Evolutionary conservation across 35 echinoderm and acorn worm species (phyloP).

Genomic region (Diadema setosum): DNA sequence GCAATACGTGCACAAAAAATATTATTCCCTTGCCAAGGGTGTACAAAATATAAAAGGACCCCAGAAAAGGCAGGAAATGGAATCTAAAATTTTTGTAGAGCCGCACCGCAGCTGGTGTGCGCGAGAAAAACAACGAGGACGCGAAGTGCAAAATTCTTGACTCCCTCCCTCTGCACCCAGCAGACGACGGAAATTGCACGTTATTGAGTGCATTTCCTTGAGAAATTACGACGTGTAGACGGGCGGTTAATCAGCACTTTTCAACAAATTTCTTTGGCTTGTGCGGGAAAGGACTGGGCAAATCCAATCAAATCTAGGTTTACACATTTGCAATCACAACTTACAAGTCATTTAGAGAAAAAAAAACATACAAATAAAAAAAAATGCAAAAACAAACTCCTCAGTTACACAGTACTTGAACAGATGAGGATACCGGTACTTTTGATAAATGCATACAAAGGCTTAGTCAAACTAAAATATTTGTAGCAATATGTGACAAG

Average conservation of each 20-base stretch:
- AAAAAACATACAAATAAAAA: not conserved
- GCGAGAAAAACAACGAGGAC: no score
- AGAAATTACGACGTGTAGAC: not conserved
- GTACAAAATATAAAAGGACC: no score
- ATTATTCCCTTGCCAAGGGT: no score
- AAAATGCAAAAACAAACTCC: not conserved
- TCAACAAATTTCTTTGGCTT: not conserved
- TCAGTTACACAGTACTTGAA: not conserved
- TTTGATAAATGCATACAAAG: no score
- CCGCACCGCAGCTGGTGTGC: no score
- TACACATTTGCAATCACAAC: not conserved
- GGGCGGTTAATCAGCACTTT: slow-evolving; percentile 11
- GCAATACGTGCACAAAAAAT: no score
- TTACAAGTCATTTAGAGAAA: not conserved
- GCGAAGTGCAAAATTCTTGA: no score
- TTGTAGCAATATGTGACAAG: no score
- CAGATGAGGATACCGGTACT: no score
- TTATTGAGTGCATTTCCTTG: slow-evolving; percentile 26
- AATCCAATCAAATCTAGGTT: not conserved
- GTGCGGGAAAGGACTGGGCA: not conserved
- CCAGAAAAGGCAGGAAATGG: no score
- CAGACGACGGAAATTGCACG: slow-evolving; percentile 13
- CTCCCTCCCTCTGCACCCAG: not conserved
- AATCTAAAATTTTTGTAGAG: no score
- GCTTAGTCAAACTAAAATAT: no score